Evolutionary conservation across 2,113 vertebrate genomes (phyloP).

Genomic region (Salvelinus alpinus): DNA sequence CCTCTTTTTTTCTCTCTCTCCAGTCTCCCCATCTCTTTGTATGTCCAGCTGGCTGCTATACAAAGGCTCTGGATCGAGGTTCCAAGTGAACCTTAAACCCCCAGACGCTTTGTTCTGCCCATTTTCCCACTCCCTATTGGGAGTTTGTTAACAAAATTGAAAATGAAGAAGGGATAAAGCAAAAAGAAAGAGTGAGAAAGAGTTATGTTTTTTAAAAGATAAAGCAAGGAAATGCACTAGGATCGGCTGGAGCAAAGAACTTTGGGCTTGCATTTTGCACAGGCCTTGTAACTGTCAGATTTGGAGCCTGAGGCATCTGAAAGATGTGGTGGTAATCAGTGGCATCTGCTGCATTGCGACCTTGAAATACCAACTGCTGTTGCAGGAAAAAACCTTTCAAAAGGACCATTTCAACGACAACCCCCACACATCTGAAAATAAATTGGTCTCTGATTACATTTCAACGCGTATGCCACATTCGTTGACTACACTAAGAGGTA

Average conservation of each 20-base stretch:
- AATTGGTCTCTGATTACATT: background rate
- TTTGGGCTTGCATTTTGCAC: background rate
- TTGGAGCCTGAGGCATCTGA: background rate
- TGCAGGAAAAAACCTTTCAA: background rate
- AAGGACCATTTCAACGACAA: background rate
- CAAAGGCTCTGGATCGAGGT: slow-evolving; percentile 70
- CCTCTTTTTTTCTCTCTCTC: slow-evolving; percentile 59
- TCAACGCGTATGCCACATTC: background rate
- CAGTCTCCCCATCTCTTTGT: slow-evolving; percentile 73
- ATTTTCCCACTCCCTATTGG: slow-evolving; percentile 80
- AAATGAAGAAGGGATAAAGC: slow-evolving; percentile 55
- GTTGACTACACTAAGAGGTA: background rate
- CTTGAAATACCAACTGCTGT: slow-evolving; percentile 29
- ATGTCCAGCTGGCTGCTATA: slow-evolving; percentile 78
- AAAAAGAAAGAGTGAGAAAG: slow-evolving; percentile 38
- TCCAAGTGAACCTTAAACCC: slow-evolving; percentile 72
- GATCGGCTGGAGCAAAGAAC: slow-evolving; percentile 22
- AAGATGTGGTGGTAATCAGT: background rate
- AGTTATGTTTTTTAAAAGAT: background rate
- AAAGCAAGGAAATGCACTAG: slow-evolving; percentile 18
- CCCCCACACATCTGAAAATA: background rate
- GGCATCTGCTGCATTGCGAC: slow-evolving; percentile 10
- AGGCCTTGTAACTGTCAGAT: slow-evolving; percentile 7
- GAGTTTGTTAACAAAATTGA: slow-evolving; percentile 60
- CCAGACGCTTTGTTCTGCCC: slow-evolving; percentile 75